Evolutionary conservation across 1,140 invertebrate species (phyloP).

Genomic region (Drosophila paulistorum): DNA sequence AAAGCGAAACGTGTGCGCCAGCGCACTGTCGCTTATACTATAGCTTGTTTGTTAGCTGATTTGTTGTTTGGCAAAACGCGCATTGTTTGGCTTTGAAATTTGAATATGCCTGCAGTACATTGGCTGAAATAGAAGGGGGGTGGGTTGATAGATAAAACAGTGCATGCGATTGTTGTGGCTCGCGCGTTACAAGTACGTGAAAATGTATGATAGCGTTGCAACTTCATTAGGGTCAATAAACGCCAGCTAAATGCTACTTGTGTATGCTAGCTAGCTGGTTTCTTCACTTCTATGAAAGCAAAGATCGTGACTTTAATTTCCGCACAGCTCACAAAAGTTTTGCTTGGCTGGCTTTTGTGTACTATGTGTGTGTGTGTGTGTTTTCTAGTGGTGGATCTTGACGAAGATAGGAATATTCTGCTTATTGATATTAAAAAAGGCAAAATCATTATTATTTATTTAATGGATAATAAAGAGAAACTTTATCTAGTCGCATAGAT

Average conservation of each 20-base stretch:
- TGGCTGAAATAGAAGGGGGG: neutral
- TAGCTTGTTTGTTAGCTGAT: slow-evolving; percentile 14
- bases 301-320: slow-evolving; percentile 48
- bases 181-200: slow-evolving; percentile 16
- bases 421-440: neutral
- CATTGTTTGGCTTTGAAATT: slow-evolving; percentile 67
- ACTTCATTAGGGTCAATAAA: slow-evolving; percentile 79
- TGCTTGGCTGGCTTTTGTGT: neutral
- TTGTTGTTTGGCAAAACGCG: slow-evolving; percentile 43
- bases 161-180: slow-evolving; percentile 10
- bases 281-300: slow-evolving; percentile 12
- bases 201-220: slow-evolving; percentile 24
- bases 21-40: slow-evolving; percentile 44
- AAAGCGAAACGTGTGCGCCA: slow-evolving; percentile 47
- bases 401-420: too few species aligned
- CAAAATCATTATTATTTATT: neutral
- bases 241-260: slow-evolving; percentile 49
- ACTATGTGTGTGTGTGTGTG: too few species aligned
- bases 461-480: neutral
- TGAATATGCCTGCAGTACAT: slow-evolving; percentile 40
- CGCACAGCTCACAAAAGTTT: slow-evolving; percentile 5
- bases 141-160: slow-evolving; percentile 6
- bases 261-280: slow-evolving; percentile 22
- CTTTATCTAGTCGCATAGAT: neutral
- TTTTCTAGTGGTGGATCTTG: too few species aligned